Conservation (phyloP, 2,888 invertebrate species). For the Chesias legatella region DNA sequence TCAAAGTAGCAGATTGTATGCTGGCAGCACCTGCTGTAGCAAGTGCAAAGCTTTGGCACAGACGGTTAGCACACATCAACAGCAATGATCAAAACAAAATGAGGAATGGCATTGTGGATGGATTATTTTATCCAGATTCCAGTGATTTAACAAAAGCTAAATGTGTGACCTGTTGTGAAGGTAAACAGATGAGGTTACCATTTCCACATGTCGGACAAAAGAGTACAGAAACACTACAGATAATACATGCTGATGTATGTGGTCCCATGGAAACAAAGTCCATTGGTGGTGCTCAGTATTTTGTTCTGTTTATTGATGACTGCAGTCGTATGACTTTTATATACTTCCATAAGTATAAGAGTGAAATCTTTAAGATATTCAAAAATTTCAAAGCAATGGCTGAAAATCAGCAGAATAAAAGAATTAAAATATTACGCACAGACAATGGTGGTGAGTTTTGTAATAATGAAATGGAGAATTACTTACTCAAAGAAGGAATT, state of each 20-base stretch:
- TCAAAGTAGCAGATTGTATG: not conserved
- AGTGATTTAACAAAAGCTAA: not conserved
- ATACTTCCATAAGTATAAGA: slow-evolving; percentile 15
- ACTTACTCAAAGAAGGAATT: slow-evolving; percentile 3
- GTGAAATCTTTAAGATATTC: slow-evolving; percentile 24
- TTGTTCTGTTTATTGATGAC: slow-evolving; percentile 16
- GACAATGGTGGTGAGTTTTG: slow-evolving; percentile 18
- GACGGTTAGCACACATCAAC: slow-evolving; percentile 31
- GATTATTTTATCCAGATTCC: slow-evolving; percentile 5
- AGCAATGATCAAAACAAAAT: slow-evolving; percentile 26
- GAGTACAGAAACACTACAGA: slow-evolving; percentile 1
- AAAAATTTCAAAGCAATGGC: slow-evolving; percentile 21
- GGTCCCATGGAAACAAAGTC: slow-evolving; percentile 8
- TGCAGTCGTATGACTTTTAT: slow-evolving; percentile 10
- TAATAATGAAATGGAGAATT: slow-evolving; percentile 5
- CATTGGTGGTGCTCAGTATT: slow-evolving; percentile 11
- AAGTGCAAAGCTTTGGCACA: slow-evolving; percentile 25
- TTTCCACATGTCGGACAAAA: slow-evolving; percentile 3
- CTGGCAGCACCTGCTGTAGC: slow-evolving; percentile 15
- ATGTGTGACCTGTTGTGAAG: slow-evolving; percentile 14
- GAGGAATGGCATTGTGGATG: slow-evolving; percentile 15
- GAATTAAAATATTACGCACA: slow-evolving; percentile 23
- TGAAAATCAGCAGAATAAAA: slow-evolving; percentile 23
- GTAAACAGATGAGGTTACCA: slow-evolving; percentile 10
- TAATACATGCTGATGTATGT: slow-evolving; percentile 10